phyloP scores from a whole-genome alignment of 92 coral and sea anemone genomes.

The Palythoa heliodiscus region DNA sequence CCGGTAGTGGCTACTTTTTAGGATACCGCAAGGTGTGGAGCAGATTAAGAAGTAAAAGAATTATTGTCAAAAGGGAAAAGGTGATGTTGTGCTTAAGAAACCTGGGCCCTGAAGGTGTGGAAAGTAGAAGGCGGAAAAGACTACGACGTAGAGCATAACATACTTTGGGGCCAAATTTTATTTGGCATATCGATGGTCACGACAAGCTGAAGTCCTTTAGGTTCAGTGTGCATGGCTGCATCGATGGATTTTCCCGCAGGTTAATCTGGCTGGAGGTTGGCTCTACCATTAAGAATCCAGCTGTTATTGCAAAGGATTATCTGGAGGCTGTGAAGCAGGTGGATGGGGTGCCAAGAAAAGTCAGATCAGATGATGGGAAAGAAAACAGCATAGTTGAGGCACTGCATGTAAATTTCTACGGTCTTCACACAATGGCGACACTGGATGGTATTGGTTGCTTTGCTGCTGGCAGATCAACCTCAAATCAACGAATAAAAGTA shows the following conservation, averaged over 20 bases:
- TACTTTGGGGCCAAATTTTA: slow-evolving; percentile 18
- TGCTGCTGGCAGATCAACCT: slow-evolving; percentile 22
- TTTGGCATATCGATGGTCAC: slow-evolving; percentile 15
- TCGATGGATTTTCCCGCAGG: slow-evolving; percentile 43
- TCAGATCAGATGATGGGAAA: slow-evolving; percentile 50
- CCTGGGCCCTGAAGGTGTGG: slow-evolving; percentile 53
- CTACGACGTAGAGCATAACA: slow-evolving; percentile 36
- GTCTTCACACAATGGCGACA: slow-evolving; percentile 44
- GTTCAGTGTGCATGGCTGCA: slow-evolving; percentile 34
- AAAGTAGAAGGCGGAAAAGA: slow-evolving; percentile 43
- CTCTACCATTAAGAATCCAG: slow-evolving; percentile 33
- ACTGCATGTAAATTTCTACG: slow-evolving; percentile 46
- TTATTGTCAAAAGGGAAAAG: slow-evolving; percentile 28
- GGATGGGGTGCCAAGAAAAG: slow-evolving; percentile 35
- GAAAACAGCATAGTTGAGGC: slow-evolving; percentile 45
- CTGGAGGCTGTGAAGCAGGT: slow-evolving; percentile 34
- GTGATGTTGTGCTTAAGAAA: slow-evolving; percentile 41
- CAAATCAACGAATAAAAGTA: slow-evolving; percentile 45
- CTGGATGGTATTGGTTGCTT: slow-evolving; percentile 22
- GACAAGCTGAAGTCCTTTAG: slow-evolving; percentile 23
- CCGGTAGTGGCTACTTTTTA: slow-evolving; percentile 35
- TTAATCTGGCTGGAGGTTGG: slow-evolving; percentile 40
- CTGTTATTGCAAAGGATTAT: slow-evolving; percentile 17
- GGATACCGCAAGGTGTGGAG: slow-evolving; percentile 55
- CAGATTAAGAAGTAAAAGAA: slow-evolving; percentile 34